Evolutionary conservation across 1,140 invertebrate genomes (phyloP).

Genomic region (Tetraneura akinire): DNA sequence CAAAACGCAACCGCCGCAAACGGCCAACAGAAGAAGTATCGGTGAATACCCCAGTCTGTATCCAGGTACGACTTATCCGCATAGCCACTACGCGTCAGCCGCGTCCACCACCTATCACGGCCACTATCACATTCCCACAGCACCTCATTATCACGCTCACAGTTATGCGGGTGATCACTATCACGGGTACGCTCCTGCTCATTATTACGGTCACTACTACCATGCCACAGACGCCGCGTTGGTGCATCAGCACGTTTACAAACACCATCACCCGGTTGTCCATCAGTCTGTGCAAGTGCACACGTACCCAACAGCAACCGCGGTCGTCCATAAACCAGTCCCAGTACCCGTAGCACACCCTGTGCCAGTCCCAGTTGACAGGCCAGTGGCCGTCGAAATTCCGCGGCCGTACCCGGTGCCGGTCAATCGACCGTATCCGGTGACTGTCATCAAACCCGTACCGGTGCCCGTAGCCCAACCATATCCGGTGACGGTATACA

Average conservation of each 20-base stretch:
- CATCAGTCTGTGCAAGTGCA: conserved; percentile 31
- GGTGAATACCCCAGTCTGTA: conserved; percentile 23
- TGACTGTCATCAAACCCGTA: conserved; percentile 28
- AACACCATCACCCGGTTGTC: conserved; percentile 18
- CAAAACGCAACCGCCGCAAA: not conserved
- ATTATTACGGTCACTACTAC: not conserved
- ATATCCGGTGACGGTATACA: conserved; percentile 46
- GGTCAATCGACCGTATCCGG: conserved; percentile 41
- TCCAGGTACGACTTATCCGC: not conserved
- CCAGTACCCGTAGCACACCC: conserved; percentile 12
- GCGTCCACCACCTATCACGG: not conserved
- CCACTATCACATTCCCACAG: not conserved
- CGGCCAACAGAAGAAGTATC: not conserved
- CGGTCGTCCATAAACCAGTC: conserved; percentile 30
- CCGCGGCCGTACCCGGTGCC: conserved; percentile 35
- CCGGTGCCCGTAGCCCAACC: conserved; percentile 46
- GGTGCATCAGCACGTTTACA: not conserved
- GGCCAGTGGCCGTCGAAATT: conserved; percentile 21
- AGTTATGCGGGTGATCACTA: not conserved
- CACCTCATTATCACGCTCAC: not conserved
- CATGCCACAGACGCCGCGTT: not conserved
- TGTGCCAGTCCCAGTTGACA: conserved; percentile 15
- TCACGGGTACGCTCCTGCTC: not conserved
- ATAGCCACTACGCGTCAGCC: not conserved
- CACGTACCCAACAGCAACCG: conserved; percentile 27